Percentiles rank a stretch among this genome's conserved stretches.
Evolutionary conservation across 2,113 vertebrate genomes (phyloP).

Genomic region (Sturnus vulgaris): DNA sequence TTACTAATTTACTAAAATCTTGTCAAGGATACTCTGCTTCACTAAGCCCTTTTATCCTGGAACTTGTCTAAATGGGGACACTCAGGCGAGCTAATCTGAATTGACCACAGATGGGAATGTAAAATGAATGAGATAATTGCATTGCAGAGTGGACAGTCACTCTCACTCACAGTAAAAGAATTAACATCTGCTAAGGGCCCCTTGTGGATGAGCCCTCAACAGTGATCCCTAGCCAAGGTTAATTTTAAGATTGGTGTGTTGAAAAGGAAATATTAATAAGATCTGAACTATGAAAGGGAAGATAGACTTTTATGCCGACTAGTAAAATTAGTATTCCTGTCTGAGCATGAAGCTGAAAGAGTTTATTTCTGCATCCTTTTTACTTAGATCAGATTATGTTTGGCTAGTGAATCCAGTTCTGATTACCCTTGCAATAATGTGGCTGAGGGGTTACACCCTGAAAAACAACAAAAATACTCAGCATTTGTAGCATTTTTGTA

Average conservation of each 20-base stretch:
- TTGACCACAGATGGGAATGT: conserved; percentile 51
- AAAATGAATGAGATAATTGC: conserved; percentile 61
- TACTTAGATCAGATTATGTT: background rate
- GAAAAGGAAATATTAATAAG: background rate
- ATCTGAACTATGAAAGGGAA: background rate
- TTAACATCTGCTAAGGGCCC: conserved; percentile 40
- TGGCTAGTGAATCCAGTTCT: background rate
- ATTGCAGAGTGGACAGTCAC: conserved; percentile 60
- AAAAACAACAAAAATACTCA: background rate
- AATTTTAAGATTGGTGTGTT: background rate
- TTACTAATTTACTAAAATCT: conserved; percentile 55
- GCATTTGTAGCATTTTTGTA: background rate
- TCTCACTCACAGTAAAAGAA: conserved; percentile 22
- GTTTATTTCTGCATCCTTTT: conserved; percentile 17
- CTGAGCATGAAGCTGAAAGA: background rate
- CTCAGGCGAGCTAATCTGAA: conserved; percentile 62
- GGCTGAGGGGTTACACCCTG: conserved; percentile 22
- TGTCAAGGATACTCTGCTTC: conserved; percentile 53
- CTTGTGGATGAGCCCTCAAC: background rate
- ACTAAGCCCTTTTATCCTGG: conserved; percentile 54
- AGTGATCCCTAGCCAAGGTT: background rate
- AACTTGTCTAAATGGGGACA: conserved; percentile 59
- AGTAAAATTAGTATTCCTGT: background rate
- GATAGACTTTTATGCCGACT: background rate
- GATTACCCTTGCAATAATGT: background rate